Conservation (phyloP, 2,113 vertebrate species). For the Grammomys dolichurus region DNA sequence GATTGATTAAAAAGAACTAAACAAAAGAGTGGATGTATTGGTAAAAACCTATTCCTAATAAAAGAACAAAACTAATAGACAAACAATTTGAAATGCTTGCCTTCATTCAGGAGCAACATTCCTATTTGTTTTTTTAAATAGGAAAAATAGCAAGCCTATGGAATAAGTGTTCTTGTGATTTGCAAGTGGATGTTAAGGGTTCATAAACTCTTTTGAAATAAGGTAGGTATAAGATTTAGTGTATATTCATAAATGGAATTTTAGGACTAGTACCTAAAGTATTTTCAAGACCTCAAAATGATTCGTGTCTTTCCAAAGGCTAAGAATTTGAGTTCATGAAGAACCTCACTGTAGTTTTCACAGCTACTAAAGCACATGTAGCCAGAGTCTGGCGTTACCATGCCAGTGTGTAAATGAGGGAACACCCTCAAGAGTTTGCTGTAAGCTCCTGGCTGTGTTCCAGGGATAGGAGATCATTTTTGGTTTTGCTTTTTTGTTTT, state of each 20-base stretch:
- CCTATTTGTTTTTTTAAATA: not conserved
- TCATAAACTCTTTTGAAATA: slow-evolving; percentile 15
- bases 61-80: not conserved
- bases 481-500: not conserved
- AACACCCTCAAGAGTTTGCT: not conserved
- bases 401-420: not conserved
- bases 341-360: not conserved
- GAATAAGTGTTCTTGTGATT: not conserved
- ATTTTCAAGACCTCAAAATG: slow-evolving; percentile 1
- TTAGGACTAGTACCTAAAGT: not conserved
- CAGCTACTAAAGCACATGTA: not conserved
- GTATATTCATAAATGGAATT: not conserved
- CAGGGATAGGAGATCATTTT: not conserved
- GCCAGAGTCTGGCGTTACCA: not conserved
- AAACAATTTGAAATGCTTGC: not conserved
- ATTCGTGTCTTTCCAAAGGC: slow-evolving; percentile 5
- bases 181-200: not conserved
- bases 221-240: not conserved
- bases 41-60: not conserved
- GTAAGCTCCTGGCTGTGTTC: not conserved
- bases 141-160: not conserved
- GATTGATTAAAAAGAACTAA: not conserved
- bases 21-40: not conserved
- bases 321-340: slow-evolving; percentile 32
- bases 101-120: not conserved